Evolutionary conservation across 35 echinoderm and acorn worm species (phyloP).

Genomic region (Lytechinus pictus): DNA sequence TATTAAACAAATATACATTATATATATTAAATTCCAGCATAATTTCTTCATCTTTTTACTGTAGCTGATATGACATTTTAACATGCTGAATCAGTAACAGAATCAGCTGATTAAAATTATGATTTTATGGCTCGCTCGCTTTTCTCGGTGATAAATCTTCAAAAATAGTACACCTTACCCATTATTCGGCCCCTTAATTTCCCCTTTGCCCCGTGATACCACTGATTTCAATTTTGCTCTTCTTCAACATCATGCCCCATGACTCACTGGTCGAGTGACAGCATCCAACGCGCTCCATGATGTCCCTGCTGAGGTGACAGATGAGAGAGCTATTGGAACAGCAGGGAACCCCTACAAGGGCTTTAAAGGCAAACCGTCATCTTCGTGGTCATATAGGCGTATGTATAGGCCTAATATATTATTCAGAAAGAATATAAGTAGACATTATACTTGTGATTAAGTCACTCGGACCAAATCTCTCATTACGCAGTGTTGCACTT

Average conservation of each 20-base stretch:
- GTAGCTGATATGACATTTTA: too few relatives aligned
- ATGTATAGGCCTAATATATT: not conserved
- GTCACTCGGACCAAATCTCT: too few relatives aligned
- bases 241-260: not conserved
- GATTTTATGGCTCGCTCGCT: too few relatives aligned
- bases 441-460: not conserved
- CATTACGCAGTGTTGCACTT: too few relatives aligned
- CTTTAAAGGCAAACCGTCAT: not conserved
- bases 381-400: not conserved
- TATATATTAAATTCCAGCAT: too few relatives aligned
- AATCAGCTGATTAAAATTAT: too few relatives aligned
- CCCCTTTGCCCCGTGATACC: not conserved
- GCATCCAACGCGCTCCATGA: not conserved
- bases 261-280: slow-evolving; percentile 16
- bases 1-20: too few relatives aligned
- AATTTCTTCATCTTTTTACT: too few relatives aligned
- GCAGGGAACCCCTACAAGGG: not conserved
- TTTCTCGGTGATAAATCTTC: too few relatives aligned
- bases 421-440: not conserved
- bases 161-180: not conserved
- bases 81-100: too few relatives aligned
- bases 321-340: slow-evolving; percentile 18
- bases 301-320: not conserved
- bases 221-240: not conserved
- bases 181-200: not conserved